phyloP scores from a whole-genome alignment of 2,113 vertebrate species.

The Triplophysa rosa region DNA sequence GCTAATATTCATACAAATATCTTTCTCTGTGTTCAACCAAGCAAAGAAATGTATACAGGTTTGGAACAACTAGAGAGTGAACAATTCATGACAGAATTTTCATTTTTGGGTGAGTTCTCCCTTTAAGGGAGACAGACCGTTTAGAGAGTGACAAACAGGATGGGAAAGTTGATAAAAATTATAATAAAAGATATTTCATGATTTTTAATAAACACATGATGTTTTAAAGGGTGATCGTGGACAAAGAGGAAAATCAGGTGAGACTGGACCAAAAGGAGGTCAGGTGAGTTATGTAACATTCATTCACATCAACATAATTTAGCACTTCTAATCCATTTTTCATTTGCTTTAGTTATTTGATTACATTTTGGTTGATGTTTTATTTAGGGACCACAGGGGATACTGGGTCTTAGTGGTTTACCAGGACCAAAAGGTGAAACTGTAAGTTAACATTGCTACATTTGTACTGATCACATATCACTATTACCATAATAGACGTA shows the following conservation, averaged over 20 bases:
- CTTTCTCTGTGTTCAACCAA: no score
- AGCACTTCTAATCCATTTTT: background rate
- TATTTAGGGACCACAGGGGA: constrained; percentile 80
- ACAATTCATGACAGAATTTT: no score
- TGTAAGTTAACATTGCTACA: constrained; percentile 72
- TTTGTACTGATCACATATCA: background rate
- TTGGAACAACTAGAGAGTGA: no score
- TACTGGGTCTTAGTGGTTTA: constrained; percentile 83
- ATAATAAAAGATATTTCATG: no score
- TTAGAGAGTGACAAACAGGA: no score
- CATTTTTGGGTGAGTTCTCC: no score
- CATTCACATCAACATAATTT: background rate
- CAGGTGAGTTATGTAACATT: constrained; percentile 70
- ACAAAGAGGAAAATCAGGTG: constrained; percentile 84
- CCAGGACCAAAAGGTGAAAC: constrained; percentile 89
- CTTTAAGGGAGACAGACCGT: no score
- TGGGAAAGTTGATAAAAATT: no score
- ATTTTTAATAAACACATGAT: no score
- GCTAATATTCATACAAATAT: no score
- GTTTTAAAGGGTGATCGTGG: constrained; percentile 84
- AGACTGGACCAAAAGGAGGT: constrained; percentile 83
- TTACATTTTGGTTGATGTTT: background rate
- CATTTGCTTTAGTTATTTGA: background rate
- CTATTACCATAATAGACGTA: background rate
- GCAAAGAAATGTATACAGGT: no score